These are phyloP conservation scores for Hermatobates lingyangjiaoensis DNA, from an alignment of 1,140 invertebrate genomes.

Conservation along the genomic window DNA sequence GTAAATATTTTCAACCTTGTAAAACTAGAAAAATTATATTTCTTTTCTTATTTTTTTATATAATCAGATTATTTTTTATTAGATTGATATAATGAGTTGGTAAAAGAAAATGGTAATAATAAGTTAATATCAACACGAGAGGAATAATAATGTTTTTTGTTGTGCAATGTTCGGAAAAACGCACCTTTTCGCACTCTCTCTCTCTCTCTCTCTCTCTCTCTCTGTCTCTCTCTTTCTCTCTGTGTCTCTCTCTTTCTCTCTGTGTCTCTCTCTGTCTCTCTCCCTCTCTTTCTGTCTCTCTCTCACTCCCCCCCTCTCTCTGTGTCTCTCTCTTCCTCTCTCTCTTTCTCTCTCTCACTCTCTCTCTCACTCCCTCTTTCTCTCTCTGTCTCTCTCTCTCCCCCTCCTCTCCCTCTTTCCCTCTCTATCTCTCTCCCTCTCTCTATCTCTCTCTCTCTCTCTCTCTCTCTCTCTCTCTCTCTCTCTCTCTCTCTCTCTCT, in stretches of 20 bases:
- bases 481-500: not conserved
- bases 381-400: not conserved
- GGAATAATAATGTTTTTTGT: too few relatives aligned
- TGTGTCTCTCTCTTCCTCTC: not conserved
- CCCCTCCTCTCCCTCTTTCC: not conserved
- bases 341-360: not conserved
- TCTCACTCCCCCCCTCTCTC: not conserved
- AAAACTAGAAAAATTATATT: too few relatives aligned
- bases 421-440: not conserved
- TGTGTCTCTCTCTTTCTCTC: not conserved
- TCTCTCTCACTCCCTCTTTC: not conserved
- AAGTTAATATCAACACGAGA: too few relatives aligned
- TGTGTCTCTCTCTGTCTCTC: not conserved
- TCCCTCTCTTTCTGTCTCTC: not conserved
- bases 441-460: not conserved
- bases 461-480: not conserved
- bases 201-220: not conserved
- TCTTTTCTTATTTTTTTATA: too few relatives aligned
- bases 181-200: not conserved
- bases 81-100: too few relatives aligned
- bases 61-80: too few relatives aligned
- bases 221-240: not conserved
- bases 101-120: too few relatives aligned
- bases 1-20: too few relatives aligned
- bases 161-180: too few relatives aligned